These are phyloP conservation scores for Parnassius mnemosyne DNA, from an alignment of 2,888 invertebrate genomes.

Conservation along the genomic window DNA sequence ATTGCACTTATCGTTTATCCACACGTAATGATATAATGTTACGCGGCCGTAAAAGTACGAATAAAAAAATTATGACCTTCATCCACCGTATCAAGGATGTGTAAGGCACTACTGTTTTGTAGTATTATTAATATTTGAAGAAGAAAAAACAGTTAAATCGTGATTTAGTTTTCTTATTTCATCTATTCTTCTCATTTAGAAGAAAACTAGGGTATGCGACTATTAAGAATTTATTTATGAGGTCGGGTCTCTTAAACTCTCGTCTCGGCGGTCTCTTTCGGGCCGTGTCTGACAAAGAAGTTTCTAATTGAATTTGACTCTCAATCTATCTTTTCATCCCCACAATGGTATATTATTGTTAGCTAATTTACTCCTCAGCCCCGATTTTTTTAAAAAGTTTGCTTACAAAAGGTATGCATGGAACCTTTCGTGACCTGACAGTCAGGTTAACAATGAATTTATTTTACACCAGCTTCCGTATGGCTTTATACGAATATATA, in stretches of 20 bases:
- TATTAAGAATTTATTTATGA: constrained; percentile 13
- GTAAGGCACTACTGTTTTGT: too few relatives aligned
- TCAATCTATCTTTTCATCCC: constrained; percentile 42
- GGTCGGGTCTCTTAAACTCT: constrained; percentile 43
- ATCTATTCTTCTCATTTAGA: too few relatives aligned
- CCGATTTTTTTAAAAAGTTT: too few relatives aligned
- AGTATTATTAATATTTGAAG: neutral
- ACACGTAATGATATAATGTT: constrained; percentile 68
- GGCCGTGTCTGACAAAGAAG: constrained; percentile 52
- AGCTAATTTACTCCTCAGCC: too few relatives aligned
- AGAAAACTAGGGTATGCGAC: neutral
- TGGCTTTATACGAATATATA: neutral
- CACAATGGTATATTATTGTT: too few relatives aligned
- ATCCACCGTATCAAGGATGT: constrained; percentile 45
- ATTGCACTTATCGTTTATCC: constrained; percentile 74
- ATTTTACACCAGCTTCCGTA: neutral
- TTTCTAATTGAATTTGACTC: constrained; percentile 59
- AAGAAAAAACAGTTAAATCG: constrained; percentile 47
- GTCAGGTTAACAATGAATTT: neutral
- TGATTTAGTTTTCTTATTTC: constrained; percentile 12
- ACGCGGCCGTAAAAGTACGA: constrained; percentile 67
- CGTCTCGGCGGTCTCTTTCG: constrained; percentile 65
- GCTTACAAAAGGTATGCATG: too few relatives aligned
- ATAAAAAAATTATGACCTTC: constrained; percentile 53
- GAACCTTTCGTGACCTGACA: constrained; percentile 43